Conservation (phyloP, 2,797 vertebrate species). For the Aratinga solstitialis region DNA sequence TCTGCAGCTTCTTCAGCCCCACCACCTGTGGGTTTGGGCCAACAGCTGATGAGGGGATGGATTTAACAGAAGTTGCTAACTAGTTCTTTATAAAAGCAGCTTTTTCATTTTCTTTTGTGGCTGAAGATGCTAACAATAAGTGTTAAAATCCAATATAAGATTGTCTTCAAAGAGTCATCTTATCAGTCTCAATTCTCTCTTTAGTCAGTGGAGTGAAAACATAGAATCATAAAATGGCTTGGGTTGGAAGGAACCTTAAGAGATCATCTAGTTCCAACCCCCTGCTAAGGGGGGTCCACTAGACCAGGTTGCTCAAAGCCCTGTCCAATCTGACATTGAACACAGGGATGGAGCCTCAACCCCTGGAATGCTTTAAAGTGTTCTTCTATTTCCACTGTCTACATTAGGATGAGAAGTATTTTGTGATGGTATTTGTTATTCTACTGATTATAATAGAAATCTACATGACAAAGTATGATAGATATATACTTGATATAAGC, state of each 20-base stretch:
- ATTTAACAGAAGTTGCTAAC: not conserved
- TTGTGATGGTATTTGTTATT: not conserved
- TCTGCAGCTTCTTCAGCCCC: not conserved
- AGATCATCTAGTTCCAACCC: not conserved
- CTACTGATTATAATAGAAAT: not conserved
- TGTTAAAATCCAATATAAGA: rapidly evolving
- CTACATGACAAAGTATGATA: not conserved
- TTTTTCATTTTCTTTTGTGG: not conserved
- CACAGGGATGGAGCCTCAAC: not conserved
- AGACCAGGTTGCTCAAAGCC: not conserved
- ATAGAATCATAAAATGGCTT: not conserved
- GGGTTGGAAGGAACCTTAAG: not conserved
- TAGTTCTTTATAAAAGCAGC: not conserved
- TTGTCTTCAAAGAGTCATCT: not conserved
- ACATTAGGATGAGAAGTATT: not conserved
- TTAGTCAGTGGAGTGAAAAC: not conserved
- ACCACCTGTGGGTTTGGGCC: not conserved
- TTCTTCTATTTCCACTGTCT: rapidly evolving
- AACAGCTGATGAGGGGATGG: not conserved
- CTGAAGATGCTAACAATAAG: not conserved
- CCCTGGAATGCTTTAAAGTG: not conserved
- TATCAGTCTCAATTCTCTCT: rapidly evolving
- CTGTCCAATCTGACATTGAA: not conserved
- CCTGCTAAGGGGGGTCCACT: not conserved
- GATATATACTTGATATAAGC: not conserved